Conservation (phyloP, 2,888 invertebrate genomes). For the Linnaemya vulpina region DNA sequence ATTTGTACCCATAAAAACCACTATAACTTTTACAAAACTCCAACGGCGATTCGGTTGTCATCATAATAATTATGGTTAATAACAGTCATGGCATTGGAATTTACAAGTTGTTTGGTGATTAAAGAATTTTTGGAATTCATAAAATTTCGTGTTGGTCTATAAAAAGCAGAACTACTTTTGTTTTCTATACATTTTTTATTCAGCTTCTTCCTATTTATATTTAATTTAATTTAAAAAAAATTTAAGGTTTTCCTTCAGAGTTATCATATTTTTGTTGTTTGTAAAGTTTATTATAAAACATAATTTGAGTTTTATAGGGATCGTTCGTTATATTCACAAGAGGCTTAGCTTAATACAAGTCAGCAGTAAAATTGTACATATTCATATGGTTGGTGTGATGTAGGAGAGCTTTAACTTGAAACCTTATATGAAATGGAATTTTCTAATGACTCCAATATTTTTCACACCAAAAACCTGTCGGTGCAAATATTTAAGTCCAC, state of each 20-base stretch:
- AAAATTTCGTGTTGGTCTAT: not conserved
- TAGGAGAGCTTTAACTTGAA: no score
- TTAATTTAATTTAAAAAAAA: not conserved
- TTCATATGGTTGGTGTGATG: no score
- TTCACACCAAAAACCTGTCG: no score
- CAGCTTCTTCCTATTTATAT: not conserved
- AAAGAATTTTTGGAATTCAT: not conserved
- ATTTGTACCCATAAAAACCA: no score
- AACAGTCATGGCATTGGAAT: not conserved
- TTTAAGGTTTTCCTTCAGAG: not conserved
- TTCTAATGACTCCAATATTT: no score
- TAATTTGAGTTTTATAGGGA: constrained; percentile 11
- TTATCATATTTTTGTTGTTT: not conserved
- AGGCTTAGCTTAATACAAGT: constrained; percentile 5
- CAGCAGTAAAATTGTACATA: constrained; percentile 24
- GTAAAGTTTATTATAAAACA: not conserved
- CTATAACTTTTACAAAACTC: no score
- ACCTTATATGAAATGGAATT: no score
- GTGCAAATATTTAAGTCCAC: no score
- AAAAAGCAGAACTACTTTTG: not conserved
- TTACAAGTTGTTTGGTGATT: not conserved
- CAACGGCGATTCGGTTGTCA: no score
- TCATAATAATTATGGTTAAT: no score
- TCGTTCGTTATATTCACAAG: not conserved
- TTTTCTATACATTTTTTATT: not conserved